phyloP scores from a whole-genome alignment of 1,140 invertebrate species.

The Anastrepha ludens region DNA sequence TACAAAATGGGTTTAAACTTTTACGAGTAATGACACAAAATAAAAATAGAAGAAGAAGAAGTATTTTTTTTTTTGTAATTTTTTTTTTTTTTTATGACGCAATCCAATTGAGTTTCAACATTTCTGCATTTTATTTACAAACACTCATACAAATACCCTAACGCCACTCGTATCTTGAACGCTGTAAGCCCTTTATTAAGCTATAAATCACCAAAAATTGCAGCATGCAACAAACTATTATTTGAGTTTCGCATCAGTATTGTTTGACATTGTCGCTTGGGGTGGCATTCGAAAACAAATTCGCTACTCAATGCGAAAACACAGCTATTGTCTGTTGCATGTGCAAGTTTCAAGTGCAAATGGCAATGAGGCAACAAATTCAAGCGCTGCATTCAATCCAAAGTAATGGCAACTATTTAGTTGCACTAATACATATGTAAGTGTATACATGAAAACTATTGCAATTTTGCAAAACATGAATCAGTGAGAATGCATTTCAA shows the following conservation, averaged over 20 bases:
- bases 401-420: not conserved
- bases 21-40: too few species aligned
- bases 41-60: too few species aligned
- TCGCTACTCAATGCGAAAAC: not conserved
- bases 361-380: constrained; percentile 14
- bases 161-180: not conserved
- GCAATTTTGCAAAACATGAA: too few species aligned
- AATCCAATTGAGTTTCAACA: too few species aligned
- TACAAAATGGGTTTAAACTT: too few species aligned
- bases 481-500: too few species aligned
- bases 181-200: not conserved
- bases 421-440: not conserved
- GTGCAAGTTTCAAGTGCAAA: not conserved
- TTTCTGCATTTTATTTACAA: not conserved
- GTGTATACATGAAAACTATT: too few species aligned
- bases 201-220: constrained; percentile 38
- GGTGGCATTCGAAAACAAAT: not conserved
- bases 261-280: not conserved
- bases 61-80: too few species aligned
- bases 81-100: too few species aligned
- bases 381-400: not conserved
- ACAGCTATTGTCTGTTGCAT: not conserved
- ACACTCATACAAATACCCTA: not conserved
- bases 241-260: not conserved
- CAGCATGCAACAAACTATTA: not conserved